phyloP scores from a whole-genome alignment of 2,888 invertebrate species.

The Callosobruchus maculatus region DNA sequence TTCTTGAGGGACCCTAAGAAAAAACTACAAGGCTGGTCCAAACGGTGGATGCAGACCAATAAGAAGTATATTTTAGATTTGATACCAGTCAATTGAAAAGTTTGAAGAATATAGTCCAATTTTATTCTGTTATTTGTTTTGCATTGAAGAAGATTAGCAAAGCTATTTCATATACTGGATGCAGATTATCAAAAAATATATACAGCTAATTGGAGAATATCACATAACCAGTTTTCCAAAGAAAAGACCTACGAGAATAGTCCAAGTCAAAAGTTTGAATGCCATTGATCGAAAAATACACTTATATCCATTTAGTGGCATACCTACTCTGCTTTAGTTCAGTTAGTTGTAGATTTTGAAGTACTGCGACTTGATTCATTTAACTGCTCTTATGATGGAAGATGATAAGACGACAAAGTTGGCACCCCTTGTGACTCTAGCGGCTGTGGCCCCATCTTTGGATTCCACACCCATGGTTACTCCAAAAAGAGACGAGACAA shows the following conservation, averaged over 20 bases:
- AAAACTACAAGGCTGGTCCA: slow-evolving; percentile 53
- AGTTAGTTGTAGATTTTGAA: slow-evolving; percentile 22
- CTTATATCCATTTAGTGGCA: neutral
- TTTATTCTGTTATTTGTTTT: neutral
- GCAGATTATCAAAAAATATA: neutral
- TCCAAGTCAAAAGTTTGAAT: neutral
- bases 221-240: neutral
- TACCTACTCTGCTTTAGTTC: slow-evolving; percentile 7
- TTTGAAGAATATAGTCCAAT: neutral
- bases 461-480: slow-evolving; percentile 26
- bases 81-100: slow-evolving; percentile 27
- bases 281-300: neutral
- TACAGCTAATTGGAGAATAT: too few relatives aligned
- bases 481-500: slow-evolving; percentile 10
- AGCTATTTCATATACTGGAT: neutral
- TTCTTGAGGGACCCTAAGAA: slow-evolving; percentile 54
- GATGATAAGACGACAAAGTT: slow-evolving; percentile 4
- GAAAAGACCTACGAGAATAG: neutral
- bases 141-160: neutral
- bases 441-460: slow-evolving; percentile 27
- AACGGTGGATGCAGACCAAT: slow-evolving; percentile 38
- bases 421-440: slow-evolving; percentile 25
- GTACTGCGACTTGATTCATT: neutral
- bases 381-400: slow-evolving; percentile 9
- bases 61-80: slow-evolving; percentile 20